A percentile compares a stretch with the other conserved stretches of the same genome.
These are phyloP conservation scores for Hyaena hyaena DNA, from an alignment of 2,113 vertebrate genomes.

Conservation along the genomic window DNA sequence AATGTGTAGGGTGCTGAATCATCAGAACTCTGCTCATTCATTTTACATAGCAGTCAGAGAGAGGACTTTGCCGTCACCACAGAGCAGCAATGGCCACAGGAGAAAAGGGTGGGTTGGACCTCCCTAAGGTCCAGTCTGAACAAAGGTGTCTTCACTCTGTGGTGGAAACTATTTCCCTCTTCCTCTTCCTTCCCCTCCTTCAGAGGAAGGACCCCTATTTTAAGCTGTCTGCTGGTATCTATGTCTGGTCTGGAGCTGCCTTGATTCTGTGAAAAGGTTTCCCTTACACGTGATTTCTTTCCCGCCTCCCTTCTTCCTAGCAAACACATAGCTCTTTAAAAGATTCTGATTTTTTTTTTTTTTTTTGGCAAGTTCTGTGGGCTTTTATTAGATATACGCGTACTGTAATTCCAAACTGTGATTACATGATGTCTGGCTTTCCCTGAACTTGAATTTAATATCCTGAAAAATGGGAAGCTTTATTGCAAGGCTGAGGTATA, in stretches of 20 bases:
- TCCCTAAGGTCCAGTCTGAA: background rate
- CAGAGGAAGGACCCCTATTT: background rate
- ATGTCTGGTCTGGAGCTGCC: background rate
- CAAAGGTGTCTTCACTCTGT: background rate
- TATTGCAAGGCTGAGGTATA: conserved; percentile 72
- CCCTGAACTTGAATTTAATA: conserved; percentile 83
- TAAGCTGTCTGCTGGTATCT: background rate
- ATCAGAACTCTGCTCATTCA: background rate
- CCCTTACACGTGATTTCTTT: background rate
- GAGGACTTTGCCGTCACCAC: background rate
- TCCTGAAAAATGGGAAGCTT: conserved; percentile 82
- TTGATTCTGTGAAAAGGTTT: conserved; percentile 33
- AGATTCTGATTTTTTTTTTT: conserved; percentile 46
- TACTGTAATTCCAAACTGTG: conserved; percentile 71
- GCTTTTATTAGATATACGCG: conserved; percentile 79
- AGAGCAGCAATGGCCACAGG: background rate
- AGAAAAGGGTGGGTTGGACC: background rate
- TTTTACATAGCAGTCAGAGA: background rate
- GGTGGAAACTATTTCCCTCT: background rate
- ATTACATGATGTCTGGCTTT: conserved; percentile 85
- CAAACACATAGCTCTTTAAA: conserved; percentile 49
- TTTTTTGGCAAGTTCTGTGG: conserved; percentile 69
- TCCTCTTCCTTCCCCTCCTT: background rate
- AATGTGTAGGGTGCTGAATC: background rate
- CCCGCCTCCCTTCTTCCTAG: conserved; percentile 21